phyloP scores from a whole-genome alignment of 2,113 vertebrate genomes.

The Lampris megalopsis region DNA sequence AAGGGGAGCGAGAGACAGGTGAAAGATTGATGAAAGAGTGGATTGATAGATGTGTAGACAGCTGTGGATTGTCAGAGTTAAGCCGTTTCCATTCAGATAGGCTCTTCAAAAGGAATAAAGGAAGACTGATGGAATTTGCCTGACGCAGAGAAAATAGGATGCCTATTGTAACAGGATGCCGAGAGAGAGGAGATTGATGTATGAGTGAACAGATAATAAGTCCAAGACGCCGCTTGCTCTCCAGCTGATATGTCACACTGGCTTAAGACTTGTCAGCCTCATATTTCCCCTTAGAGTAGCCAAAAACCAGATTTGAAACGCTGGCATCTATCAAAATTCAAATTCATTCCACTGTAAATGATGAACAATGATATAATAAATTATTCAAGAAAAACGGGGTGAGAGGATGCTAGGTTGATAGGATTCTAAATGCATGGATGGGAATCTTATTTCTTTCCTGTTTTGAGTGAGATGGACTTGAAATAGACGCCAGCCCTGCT shows the following conservation, averaged over 20 bases:
- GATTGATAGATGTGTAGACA: slow-evolving; percentile 64
- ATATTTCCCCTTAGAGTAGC: slow-evolving; percentile 41
- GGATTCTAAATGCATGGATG: slow-evolving; percentile 35
- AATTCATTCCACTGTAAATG: slow-evolving; percentile 57
- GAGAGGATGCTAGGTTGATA: slow-evolving; percentile 33
- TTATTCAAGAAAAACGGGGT: slow-evolving; percentile 12
- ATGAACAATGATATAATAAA: slow-evolving; percentile 42
- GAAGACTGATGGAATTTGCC: slow-evolving; percentile 65
- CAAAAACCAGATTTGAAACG: slow-evolving; percentile 36
- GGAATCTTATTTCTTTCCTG: slow-evolving; percentile 8
- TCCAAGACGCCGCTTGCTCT: slow-evolving; percentile 54
- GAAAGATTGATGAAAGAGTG: slow-evolving; percentile 61
- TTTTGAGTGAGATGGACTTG: slow-evolving; percentile 48
- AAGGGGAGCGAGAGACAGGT: slow-evolving; percentile 35
- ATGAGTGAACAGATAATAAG: slow-evolving; percentile 74
- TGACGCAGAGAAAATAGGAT: slow-evolving; percentile 54
- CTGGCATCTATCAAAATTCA: slow-evolving; percentile 54
- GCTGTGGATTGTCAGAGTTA: slow-evolving; percentile 57
- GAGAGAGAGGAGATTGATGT: slow-evolving; percentile 63
- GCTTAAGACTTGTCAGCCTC: slow-evolving; percentile 46
- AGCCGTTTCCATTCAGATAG: slow-evolving; percentile 63
- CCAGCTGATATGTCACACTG: slow-evolving; percentile 58
- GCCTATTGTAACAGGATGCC: slow-evolving; percentile 51
- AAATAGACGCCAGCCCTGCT: slow-evolving; percentile 34
- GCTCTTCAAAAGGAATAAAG: slow-evolving; percentile 67